Base-by-base conservation (phyloP, 1,140 invertebrate species). In the Psix sp. region DNA sequence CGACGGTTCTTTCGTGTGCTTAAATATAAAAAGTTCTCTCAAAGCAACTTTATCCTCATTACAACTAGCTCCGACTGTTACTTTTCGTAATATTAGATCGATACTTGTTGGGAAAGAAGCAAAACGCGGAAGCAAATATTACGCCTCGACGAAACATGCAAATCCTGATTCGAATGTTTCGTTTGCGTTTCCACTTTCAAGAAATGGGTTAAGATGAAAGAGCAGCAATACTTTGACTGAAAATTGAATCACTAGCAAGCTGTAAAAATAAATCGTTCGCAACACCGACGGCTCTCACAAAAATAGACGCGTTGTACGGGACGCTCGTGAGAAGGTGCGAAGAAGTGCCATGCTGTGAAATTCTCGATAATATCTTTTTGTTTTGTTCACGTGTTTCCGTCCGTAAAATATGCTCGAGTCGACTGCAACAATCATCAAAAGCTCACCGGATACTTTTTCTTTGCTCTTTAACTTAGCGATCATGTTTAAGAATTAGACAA, bases 271-370 rank as follows among this genome's bases (percentile, higher is more conserved):
- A 35, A 35, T 21, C 2, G n/a, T 43, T 21, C 13, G n/a, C 45
- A 51, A 80, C 77, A 81, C 77, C 82, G 80, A 82, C 80, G 80
- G 49, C 84, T 86, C 85, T 86, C 86, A 86, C 86, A 86, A 86
- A 84, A 74, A 83, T 84, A 78, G 82, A 86, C 80, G 78, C 72
- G 80, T 76, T 45, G 65, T 63, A 51, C 1, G 3, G 52, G 59
- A 70, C 75, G 51, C 62, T 71, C 31, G 67, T 66, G 74, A 72
- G 62, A 73, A 68, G 59, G 40, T 56, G 59, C 57, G 38, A 65
- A 63, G 71, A 77, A 74, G 71, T 77, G 71, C 68, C 59, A 72
- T 72, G 68, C 84, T 84, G 75, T 79, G 80, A 84, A 82, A 83
- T 80, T 81, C 76, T 81, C 78, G 80, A 68, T 77, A 63, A 48